Evolutionary conservation across 2,888 invertebrate species (phyloP), one percentile per base, ranked within the genome.

Genomic region (Criorhina ranunculi): DNA sequence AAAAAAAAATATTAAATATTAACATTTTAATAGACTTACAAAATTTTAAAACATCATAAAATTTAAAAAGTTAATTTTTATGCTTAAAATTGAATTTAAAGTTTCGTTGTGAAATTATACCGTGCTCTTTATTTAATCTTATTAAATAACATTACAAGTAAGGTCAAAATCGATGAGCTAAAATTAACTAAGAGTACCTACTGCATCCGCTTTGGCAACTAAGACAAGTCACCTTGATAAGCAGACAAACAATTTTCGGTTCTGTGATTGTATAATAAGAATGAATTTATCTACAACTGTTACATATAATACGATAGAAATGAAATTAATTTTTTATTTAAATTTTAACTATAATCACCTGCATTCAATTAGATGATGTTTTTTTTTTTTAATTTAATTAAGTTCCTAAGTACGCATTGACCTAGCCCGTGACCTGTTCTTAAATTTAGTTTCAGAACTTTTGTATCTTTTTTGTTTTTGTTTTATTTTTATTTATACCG

Each of bases 171-270:
- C 59, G 75, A 57, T 57, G 12, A 42, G 60, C 64, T 80, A 60
- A 60, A 67, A 42, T 73, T 73, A 78, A 12, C 60, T 29, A 70
- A 49, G 73, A 31, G 42, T 69, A 66, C n/a, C n/a, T n/a, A n/a
- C 75, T 76, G 59, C 69, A 85, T 85, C 85, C 85, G 85, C 80
- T 75, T 85, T 85, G 85, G 80, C 85, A 85, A 70, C 59, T 53
- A 33, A 79, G 29, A 85, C 75, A 69, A 40, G 80, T 80, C 75
- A 80, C 85, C 85, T 85, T 85, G 85, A 85, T 80, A 85, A 80
- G 75, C 80, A 85, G 80, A 85, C 80, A 85, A 79, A 59, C 75
- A 53, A 33, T 75, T 64, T 5, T 53, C 24, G 24, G 1, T 46
- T 59, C 19, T 51, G 42, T 19, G 62, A 79, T 79, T 80, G 64